A percentile compares a stretch with the other conserved stretches of the same genome.
These are phyloP conservation scores for Bettongia penicillata DNA, from an alignment of 2,113 vertebrate genomes.

Conservation along the genomic window DNA sequence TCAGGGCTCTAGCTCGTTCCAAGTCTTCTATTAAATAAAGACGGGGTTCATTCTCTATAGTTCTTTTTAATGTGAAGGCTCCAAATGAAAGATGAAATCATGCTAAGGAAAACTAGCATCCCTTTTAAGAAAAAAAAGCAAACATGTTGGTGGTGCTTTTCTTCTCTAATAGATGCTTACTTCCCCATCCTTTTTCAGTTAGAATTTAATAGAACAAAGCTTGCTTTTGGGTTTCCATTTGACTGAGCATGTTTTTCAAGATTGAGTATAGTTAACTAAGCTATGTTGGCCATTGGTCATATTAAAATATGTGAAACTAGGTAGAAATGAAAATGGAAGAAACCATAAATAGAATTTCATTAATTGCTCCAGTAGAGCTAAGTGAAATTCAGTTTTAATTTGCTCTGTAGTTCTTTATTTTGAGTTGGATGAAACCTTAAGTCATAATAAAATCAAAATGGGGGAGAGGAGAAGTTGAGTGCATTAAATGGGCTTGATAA, in stretches of 20 bases:
- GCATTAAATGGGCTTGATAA: background rate
- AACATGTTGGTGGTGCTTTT: background rate
- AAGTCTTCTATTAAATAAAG: background rate
- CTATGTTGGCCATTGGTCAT: constrained; percentile 14
- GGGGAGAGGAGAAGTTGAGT: constrained; percentile 25
- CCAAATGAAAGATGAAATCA: constrained; percentile 56
- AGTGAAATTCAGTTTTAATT: constrained; percentile 41
- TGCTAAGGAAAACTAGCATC: constrained; percentile 15
- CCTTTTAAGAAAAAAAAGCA: constrained; percentile 43
- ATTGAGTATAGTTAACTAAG: constrained; percentile 38
- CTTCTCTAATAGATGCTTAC: background rate
- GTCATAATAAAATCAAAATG: constrained; percentile 23
- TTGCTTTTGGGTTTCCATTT: constrained; percentile 17
- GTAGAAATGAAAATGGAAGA: constrained; percentile 51
- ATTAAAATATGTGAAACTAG: background rate
- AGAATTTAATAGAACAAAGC: constrained; percentile 28
- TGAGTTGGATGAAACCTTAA: constrained; percentile 21
- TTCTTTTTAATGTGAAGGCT: constrained; percentile 18
- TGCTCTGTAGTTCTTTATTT: background rate
- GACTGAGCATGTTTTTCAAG: constrained; percentile 28
- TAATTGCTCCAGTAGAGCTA: constrained; percentile 27
- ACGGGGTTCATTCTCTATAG: constrained; percentile 12
- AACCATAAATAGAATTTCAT: constrained; percentile 13
- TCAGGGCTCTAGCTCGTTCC: background rate
- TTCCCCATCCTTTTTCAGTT: constrained; percentile 14